Percentiles rank a stretch among this genome's conserved stretches.
Conservation (phyloP, 2,113 vertebrate genomes). For the Ictalurus punctatus region DNA sequence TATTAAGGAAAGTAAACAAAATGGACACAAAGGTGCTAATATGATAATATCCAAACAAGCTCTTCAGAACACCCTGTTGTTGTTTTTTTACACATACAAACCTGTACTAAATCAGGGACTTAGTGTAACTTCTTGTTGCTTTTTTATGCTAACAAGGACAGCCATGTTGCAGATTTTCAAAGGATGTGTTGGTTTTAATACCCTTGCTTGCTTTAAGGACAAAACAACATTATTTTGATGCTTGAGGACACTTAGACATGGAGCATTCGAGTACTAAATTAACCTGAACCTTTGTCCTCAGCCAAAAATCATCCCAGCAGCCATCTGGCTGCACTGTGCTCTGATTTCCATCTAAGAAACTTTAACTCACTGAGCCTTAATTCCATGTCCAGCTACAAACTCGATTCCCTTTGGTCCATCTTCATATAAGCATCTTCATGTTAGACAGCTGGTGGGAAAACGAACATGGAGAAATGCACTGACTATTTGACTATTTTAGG, state of each 20-base stretch:
- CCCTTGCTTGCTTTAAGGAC: conserved; percentile 1
- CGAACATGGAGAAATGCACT: conserved; percentile 19
- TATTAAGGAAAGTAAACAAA: background rate
- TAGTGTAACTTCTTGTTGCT: background rate
- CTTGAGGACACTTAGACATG: background rate
- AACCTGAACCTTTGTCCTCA: background rate
- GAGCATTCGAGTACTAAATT: background rate
- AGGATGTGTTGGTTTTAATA: background rate
- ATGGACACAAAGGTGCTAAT: background rate
- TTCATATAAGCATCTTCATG: background rate
- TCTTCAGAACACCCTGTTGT: background rate
- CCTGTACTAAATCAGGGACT: background rate
- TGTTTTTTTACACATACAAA: background rate
- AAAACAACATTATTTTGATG: background rate
- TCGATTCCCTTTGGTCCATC: background rate
- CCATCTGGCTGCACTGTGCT: background rate
- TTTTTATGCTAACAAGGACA: background rate
- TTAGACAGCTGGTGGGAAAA: background rate
- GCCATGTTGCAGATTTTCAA: background rate
- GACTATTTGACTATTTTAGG: conserved; percentile 20
- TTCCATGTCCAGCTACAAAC: background rate
- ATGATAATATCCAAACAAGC: background rate
- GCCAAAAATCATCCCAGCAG: background rate
- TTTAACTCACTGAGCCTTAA: background rate
- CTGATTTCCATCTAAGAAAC: background rate